Base-by-base conservation (phyloP, 2,797 vertebrate genomes). In the Microctenopoma steveboyesi region DNA sequence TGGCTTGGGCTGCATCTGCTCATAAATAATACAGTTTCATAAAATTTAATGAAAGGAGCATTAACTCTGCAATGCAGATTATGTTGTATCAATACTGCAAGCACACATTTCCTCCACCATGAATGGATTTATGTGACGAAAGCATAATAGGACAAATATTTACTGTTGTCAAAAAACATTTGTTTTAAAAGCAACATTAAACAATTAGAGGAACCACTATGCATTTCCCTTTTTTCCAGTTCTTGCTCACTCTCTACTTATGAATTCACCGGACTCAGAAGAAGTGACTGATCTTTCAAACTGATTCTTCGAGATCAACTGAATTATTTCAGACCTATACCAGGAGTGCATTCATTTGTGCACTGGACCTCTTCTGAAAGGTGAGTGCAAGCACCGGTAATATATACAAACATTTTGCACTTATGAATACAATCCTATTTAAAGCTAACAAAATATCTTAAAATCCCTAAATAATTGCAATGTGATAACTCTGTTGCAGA, bases 1-100 rank as follows among this genome's bases (percentile, higher is more conserved):
- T 46, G 33, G 7, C 39, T 2, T 58, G 6, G 39, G 78, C 64
- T 68, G 71, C 78, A 84, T 82, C 74, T 82, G 82, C 71, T 83
- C 83, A 86, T 85, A 79, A 76, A 83, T 74, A 82, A 76, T 55
- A 37, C 61, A 14, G 62, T 37, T 76, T 83, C 63, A 87, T 76
- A 35, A 74, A 65, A 82, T 82, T 76, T 82, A 60, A 82, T 80
- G 78, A 53, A 78, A 76, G 47, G 53, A 79, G 68, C 81, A 83
- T 73, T 76, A 79, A 68, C 51, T 78, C 25, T 58, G 60, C 81
- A 74, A 70, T 60, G 55, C 61, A 60, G 63, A 74, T 81, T 54
- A 45, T 48, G 39, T 48, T 16, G 59, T 47, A 54, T 68, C 42
- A 78, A 80, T 71, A 52, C 54, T 67, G 63, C 71, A 65, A 82